Base-by-base conservation (phyloP, 1,140 invertebrate genomes). In the Achatina immaculata region DNA sequence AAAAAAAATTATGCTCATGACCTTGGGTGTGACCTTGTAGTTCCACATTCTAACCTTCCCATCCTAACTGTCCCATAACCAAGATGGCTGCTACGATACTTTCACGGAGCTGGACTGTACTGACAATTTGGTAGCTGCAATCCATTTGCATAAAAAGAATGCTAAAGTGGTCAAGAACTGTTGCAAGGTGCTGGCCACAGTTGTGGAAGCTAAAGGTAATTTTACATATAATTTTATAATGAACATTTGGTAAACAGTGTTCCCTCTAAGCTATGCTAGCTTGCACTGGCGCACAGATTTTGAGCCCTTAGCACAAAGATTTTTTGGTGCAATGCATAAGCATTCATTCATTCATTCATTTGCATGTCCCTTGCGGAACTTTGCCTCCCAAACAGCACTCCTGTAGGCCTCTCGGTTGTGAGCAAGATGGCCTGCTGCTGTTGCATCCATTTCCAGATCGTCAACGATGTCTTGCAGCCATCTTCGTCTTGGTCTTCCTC, bases 141-240 rank as follows among this genome's bases (percentile, higher is more conserved):
- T 91, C 74, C 78, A 83, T 3, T 85, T 66, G 11, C 90, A 91
- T 68, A 82, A 75, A 19, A 86, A 85, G 78, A 86, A 88, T 42
- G 82, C 88, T n/a, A 89, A 90, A 73, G 88, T 91, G 24, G 87
- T 91, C 0, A 89, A 89, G 82, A 90, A 90, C 80, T 84, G 83
- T 36, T 90, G 90, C 81, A 85, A 90, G 75, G 88, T 89, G 7
- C 71, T 91, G 69, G 83, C 90, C 28, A 86, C 85, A 65, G 80
- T 91, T 0, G 88, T 90, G 16, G 89, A 90, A 81, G 83, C 85
- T n/a, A 88, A 90, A 85, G 90, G 90, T 91, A 82, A 81, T 85
- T 38, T 48, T 42, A 48, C 36, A 34, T 28, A 36, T 43, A 16
- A 16, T 72, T 11, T 72, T 43, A 36, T 72, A 0, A 0, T 7